Evolutionary conservation across 2,797 vertebrate species (phyloP), one percentile per base, ranked within the genome.

Genomic region (Naso thynnoides): DNA sequence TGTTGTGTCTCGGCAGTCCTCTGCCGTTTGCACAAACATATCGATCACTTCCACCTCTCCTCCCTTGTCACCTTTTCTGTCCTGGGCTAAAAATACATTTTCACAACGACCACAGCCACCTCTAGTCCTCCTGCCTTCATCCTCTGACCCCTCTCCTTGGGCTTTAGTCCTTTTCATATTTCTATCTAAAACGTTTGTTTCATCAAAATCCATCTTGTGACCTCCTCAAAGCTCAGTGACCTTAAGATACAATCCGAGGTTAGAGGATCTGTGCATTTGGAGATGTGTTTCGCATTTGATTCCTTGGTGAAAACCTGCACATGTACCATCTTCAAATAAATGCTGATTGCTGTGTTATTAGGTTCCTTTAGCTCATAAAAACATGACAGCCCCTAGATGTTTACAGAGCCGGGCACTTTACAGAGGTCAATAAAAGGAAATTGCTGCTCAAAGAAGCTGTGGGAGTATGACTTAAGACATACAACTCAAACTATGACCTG

Each of bases 11-110:
- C 84, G 29, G 78, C 83, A 81, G 76, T 86, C 82, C 73, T 87
- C 70, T 89, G 88, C 83, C 89, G 89, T 91, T 88, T 85, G 79
- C 86, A 88, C 93, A 93, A 93, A 94, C 91, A 93, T 91, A 93
- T 94, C 86, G 86, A 93, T 93, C 91, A 87, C 82, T 65, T 79
- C 88, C 82, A 59, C 91, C 84, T 86, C 85, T 75, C 74, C 78
- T 76, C 84, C 77, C 78, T 83, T 83, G 84, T 88, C 86, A 81
- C 87, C 89, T 87, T 89, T 86, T 86, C 77, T 83, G 86, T 89
- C 79, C 79, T 53, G 66, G 36, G 82, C 90, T 92, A 90, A 89
- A 92, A 94, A 93, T 91, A 93, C 73, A 86, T 85, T 78, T 90
- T 89, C 81, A 85, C 81, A 81, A 83, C 55, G 33, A 60, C 29